These are phyloP conservation scores for Xenopus petersii DNA, from an alignment of 2,797 vertebrate species.

Conservation along the genomic window DNA sequence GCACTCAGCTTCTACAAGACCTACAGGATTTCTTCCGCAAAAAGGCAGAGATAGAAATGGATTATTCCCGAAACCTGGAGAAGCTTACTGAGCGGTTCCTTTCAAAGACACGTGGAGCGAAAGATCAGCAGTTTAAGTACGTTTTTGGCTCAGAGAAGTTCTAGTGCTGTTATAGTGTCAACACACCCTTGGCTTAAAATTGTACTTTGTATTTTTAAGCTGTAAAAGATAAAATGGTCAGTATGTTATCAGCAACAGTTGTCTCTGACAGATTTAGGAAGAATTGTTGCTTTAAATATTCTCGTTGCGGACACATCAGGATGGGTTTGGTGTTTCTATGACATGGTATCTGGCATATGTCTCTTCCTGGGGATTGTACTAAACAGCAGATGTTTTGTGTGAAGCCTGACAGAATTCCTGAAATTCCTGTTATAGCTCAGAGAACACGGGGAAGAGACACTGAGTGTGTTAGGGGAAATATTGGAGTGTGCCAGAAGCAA, in stretches of 20 bases:
- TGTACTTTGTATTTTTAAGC: neutral
- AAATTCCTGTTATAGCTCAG: slow-evolving; percentile 29
- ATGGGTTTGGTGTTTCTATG: neutral
- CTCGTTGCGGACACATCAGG: slow-evolving; percentile 4
- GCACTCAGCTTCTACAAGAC: slow-evolving; percentile 92
- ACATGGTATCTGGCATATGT: slow-evolving; percentile 35
- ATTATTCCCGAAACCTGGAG: slow-evolving; percentile 95
- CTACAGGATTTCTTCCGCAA: slow-evolving; percentile 97
- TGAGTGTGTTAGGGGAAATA: neutral
- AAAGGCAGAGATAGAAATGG: slow-evolving; percentile 95
- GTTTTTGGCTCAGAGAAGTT: neutral
- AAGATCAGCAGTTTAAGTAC: slow-evolving; percentile 96
- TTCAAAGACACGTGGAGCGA: slow-evolving; percentile 92
- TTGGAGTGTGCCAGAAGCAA: neutral
- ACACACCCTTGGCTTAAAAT: neutral
- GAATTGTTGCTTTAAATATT: neutral
- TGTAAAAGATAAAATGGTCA: neutral
- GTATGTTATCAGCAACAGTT: neutral
- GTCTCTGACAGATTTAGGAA: neutral
- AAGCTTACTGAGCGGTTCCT: slow-evolving; percentile 92
- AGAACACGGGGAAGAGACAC: neutral
- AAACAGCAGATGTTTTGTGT: slow-evolving; percentile 45
- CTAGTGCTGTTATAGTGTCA: neutral
- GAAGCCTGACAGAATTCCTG: slow-evolving; percentile 21
- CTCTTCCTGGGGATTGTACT: slow-evolving; percentile 40